Evolutionary conservation across 2,113 vertebrate genomes (phyloP).

Genomic region (Isichthys henryi): DNA sequence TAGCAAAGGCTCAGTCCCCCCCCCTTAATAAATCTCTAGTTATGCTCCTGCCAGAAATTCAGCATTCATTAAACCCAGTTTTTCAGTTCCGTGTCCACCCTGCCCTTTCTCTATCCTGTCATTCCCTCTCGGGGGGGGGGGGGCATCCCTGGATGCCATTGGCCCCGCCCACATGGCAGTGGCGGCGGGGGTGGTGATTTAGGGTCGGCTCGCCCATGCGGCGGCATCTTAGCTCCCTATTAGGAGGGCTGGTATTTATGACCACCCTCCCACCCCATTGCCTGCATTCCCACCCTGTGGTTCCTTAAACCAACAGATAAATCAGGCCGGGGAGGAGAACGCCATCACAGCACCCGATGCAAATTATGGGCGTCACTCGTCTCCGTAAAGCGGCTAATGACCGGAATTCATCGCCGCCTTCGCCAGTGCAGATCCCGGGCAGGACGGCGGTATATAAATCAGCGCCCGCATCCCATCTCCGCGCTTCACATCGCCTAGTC

Average conservation of each 20-base stretch:
- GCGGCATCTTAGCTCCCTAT: conserved; percentile 51
- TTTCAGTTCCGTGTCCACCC: not conserved
- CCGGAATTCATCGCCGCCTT: conserved; percentile 36
- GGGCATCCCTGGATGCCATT: not conserved
- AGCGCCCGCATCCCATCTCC: not conserved
- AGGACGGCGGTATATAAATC: conserved; percentile 21
- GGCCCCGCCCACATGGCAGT: not conserved
- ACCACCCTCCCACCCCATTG: conserved; percentile 10
- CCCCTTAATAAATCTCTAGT: not conserved
- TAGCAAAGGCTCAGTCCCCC: not conserved
- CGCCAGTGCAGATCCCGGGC: not conserved
- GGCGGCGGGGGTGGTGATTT: conserved; percentile 39
- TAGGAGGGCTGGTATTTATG: conserved; percentile 47
- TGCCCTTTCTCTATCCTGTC: not conserved
- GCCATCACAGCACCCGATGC: conserved; percentile 39
- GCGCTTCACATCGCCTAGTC: not conserved
- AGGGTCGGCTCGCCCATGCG: conserved; percentile 35
- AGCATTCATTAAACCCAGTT: not conserved
- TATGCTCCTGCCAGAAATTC: not conserved
- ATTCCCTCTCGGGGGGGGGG: not conserved
- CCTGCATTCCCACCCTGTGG: not conserved
- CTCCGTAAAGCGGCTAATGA: conserved; percentile 50
- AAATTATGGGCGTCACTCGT: conserved; percentile 43
- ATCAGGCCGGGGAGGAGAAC: conserved; percentile 33
- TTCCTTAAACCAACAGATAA: conserved; percentile 53